These are phyloP conservation scores for Athalia cordata DNA, from an alignment of 2,888 invertebrate species.

Conservation along the genomic window DNA sequence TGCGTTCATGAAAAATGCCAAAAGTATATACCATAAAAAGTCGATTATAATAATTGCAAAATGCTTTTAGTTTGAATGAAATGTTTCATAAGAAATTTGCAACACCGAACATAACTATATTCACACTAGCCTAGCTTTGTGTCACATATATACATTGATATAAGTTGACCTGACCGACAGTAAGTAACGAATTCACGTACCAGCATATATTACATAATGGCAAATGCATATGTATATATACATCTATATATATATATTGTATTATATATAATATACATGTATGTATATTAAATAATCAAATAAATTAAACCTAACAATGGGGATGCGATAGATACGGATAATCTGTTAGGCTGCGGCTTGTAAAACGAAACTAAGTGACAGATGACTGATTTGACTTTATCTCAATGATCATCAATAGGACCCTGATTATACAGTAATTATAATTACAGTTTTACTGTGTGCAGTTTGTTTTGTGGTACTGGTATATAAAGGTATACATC, in stretches of 20 bases:
- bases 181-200: slow-evolving; percentile 70
- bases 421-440: not conserved
- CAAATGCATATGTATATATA: not conserved
- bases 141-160: slow-evolving; percentile 66
- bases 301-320: slow-evolving; percentile 35
- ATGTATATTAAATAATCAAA: slow-evolving; percentile 16
- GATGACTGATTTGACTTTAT: not conserved
- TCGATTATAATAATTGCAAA: slow-evolving; percentile 45
- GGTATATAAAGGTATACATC: not conserved
- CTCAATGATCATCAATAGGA: not conserved
- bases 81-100: slow-evolving; percentile 54
- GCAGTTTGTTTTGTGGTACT: slow-evolving; percentile 60
- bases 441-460: slow-evolving; percentile 48
- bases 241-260: slow-evolving; percentile 48
- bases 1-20: slow-evolving; percentile 42
- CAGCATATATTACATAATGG: slow-evolving; percentile 53
- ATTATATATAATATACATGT: slow-evolving; percentile 47
- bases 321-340: slow-evolving; percentile 23
- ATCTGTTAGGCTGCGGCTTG: not conserved
- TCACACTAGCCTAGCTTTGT: slow-evolving; percentile 63
- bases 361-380: slow-evolving; percentile 29
- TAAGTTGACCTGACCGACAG: slow-evolving; percentile 70
- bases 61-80: slow-evolving; percentile 51
- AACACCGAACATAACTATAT: slow-evolving; percentile 60
- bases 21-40: slow-evolving; percentile 11